Evolutionary conservation across 1,140 invertebrate species (phyloP).

Genomic region (Solenopsis fugax): DNA sequence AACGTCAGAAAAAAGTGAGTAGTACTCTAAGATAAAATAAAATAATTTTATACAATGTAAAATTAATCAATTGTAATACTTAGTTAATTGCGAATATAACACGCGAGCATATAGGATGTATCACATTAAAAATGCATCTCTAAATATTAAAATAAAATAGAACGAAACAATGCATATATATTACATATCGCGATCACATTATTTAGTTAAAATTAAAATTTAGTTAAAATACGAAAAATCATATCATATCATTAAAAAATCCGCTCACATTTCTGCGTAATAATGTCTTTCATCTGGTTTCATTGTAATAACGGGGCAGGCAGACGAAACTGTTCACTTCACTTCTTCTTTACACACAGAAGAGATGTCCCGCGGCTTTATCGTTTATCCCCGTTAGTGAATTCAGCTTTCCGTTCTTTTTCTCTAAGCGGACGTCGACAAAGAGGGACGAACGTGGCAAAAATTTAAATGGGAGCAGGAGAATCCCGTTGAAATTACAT

Average conservation of each 20-base stretch:
- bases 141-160: constrained; percentile 30
- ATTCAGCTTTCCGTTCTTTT: constrained; percentile 23
- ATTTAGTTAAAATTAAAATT: constrained; percentile 15
- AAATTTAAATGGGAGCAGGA: constrained; percentile 37
- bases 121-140: background rate
- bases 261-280: constrained; percentile 6
- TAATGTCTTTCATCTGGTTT: constrained; percentile 24
- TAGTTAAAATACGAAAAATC: constrained; percentile 22
- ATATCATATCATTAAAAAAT: constrained; percentile 21
- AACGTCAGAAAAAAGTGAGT: too few species aligned
- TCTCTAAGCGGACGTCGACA: constrained; percentile 29
- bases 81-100: background rate
- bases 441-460: constrained; percentile 54
- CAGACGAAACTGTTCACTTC: constrained; percentile 56
- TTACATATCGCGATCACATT: background rate
- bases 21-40: background rate
- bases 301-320: constrained; percentile 28
- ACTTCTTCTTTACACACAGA: constrained; percentile 49
- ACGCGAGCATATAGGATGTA: background rate
- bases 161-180: background rate
- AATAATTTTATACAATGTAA: constrained; percentile 2
- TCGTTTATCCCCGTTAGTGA: constrained; percentile 57
- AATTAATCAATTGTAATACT: background rate
- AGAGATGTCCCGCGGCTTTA: constrained; percentile 49
- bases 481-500: constrained; percentile 46